A percentile compares a stretch with the other conserved stretches of the same genome.
These are phyloP conservation scores for Lepus timidus DNA, from an alignment of 2,113 vertebrate species.

Conservation along the genomic window DNA sequence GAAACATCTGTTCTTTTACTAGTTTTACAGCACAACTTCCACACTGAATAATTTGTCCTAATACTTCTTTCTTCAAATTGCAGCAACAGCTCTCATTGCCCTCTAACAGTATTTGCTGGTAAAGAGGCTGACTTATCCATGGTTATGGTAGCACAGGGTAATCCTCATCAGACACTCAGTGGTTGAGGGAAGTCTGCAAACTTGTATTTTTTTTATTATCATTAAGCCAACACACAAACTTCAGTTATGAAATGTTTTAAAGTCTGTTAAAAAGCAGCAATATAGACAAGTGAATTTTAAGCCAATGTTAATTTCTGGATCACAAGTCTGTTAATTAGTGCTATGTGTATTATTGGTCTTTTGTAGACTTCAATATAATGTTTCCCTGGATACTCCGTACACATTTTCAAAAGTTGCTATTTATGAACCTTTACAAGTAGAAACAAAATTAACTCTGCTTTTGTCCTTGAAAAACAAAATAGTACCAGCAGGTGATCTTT, in stretches of 20 bases:
- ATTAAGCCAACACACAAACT: neutral
- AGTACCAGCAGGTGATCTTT: neutral
- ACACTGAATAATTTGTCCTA: neutral
- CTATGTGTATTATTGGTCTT: neutral
- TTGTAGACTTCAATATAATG: neutral
- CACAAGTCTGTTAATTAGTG: neutral
- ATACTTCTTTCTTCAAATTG: constrained; percentile 19
- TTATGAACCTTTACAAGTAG: neutral
- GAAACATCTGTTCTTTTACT: neutral
- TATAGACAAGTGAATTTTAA: neutral
- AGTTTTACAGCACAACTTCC: neutral
- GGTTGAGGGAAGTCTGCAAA: neutral
- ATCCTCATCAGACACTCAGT: neutral
- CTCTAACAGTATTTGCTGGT: neutral
- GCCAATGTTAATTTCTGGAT: neutral
- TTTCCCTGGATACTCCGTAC: neutral
- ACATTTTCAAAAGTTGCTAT: neutral
- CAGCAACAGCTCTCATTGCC: neutral
- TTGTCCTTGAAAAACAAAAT: neutral
- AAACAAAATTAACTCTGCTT: neutral
- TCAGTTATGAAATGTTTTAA: neutral
- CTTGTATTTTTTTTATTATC: neutral
- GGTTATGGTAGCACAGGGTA: neutral
- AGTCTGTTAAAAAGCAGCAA: neutral
- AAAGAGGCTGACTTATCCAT: neutral